Conservation (phyloP, 2,888 invertebrate species). For the Andrena flavipes region DNA sequence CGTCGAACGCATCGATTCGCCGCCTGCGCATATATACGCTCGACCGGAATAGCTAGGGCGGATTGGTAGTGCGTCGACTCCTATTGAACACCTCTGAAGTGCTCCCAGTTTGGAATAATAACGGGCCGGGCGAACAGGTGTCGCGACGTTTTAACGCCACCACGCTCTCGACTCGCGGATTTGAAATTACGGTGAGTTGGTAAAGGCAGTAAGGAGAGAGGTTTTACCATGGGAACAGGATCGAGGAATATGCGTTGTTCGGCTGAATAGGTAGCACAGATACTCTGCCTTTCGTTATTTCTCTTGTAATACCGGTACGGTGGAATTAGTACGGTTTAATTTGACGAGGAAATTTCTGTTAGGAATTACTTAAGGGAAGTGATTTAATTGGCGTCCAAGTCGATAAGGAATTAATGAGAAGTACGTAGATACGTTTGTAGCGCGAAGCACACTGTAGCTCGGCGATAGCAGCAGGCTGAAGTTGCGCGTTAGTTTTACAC, state of each 20-base stretch:
- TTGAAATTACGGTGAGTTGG: constrained; percentile 22
- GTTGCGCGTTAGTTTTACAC: constrained; percentile 7
- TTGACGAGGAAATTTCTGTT: too few species aligned
- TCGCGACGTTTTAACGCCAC: constrained; percentile 25
- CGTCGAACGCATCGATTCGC: constrained; percentile 8
- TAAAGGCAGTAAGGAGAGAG: not conserved
- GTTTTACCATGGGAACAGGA: not conserved
- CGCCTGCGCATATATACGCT: constrained; percentile 37
- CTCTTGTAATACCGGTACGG: too few species aligned
- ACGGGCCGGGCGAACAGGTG: constrained; percentile 22
- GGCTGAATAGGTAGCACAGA: too few species aligned
- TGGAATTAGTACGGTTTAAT: too few species aligned
- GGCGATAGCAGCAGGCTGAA: not conserved
- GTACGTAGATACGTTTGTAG: not conserved
- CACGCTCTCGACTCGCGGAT: not conserved
- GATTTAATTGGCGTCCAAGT: too few species aligned
- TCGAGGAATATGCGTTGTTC: too few species aligned
- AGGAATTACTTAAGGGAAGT: too few species aligned
- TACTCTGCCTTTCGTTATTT: too few species aligned
- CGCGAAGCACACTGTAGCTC: not conserved
- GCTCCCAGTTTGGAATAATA: not conserved
- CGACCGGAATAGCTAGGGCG: constrained; percentile 28
- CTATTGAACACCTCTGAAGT: constrained; percentile 16
- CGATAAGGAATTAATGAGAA: too few species aligned
- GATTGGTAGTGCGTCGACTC: constrained; percentile 47